Evolutionary conservation across 2,113 vertebrate genomes (phyloP).

Genomic region (Macaca mulatta): DNA sequence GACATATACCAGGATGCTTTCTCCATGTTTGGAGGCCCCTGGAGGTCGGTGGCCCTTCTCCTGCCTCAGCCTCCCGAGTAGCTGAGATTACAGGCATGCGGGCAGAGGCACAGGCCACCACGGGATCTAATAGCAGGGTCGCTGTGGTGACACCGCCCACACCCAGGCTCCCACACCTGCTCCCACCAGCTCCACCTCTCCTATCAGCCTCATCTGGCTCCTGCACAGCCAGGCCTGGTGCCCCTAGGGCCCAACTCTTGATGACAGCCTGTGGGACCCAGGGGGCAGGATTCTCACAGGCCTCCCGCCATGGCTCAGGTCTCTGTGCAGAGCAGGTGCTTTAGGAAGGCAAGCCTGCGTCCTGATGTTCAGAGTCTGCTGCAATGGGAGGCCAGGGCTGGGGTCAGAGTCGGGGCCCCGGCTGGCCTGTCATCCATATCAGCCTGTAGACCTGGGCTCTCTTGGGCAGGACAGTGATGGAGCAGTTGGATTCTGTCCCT

Average conservation of each 20-base stretch:
- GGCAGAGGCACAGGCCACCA: neutral
- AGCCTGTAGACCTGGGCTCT: neutral
- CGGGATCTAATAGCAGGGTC: neutral
- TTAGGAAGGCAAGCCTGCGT: neutral
- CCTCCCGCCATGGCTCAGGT: neutral
- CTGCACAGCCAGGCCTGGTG: neutral
- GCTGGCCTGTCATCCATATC: neutral
- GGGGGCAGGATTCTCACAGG: neutral
- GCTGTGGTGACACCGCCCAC: neutral
- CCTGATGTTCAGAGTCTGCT: neutral
- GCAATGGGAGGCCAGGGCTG: neutral
- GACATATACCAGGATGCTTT: neutral
- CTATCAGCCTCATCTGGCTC: neutral
- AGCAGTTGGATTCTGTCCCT: neutral
- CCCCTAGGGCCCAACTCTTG: neutral
- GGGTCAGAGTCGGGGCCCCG: neutral
- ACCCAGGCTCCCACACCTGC: neutral
- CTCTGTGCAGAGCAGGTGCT: neutral
- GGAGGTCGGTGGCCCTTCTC: neutral
- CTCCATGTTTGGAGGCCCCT: neutral
- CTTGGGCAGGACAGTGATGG: neutral
- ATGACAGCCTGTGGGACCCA: neutral
- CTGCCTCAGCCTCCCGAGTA: no score
- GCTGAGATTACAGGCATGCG: no score
- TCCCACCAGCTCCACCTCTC: neutral